These are phyloP conservation scores for Macroglossus sobrinus DNA, from an alignment of 2,113 vertebrate species.

Conservation along the genomic window DNA sequence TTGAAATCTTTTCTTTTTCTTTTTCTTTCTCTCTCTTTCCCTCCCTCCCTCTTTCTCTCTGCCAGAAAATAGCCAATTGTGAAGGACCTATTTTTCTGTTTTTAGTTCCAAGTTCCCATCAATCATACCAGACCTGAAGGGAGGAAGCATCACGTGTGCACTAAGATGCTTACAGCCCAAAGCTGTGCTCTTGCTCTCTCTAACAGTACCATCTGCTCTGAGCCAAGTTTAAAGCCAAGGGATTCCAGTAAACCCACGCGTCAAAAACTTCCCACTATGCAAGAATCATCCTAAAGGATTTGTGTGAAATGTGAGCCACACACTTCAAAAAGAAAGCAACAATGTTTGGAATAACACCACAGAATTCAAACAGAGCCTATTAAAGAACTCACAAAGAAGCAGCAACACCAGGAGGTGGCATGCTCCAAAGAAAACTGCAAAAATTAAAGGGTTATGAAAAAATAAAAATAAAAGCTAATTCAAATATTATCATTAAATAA, in stretches of 20 bases:
- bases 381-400: background rate
- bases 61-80: constrained; percentile 36
- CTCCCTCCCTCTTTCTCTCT: too few species aligned
- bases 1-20: background rate
- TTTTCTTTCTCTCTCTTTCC: background rate
- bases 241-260: constrained; percentile 42
- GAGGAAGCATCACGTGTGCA: constrained; percentile 32
- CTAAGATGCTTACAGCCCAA: constrained; percentile 62
- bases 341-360: constrained; percentile 1
- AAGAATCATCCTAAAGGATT: constrained; percentile 40
- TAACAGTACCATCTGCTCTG: constrained; percentile 67
- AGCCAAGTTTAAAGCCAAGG: constrained; percentile 66
- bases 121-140: constrained; percentile 61
- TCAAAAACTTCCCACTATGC: constrained; percentile 53
- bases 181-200: constrained; percentile 52
- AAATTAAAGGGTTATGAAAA: background rate
- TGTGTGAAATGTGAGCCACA: constrained; percentile 9
- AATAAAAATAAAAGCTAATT: background rate
- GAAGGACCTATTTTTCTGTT: constrained; percentile 52
- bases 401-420: background rate
- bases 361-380: constrained; percentile 32
- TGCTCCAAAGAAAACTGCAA: constrained; percentile 17
- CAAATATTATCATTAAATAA: constrained; percentile 9
- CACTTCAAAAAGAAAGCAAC: constrained; percentile 47
- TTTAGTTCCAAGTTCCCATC: constrained; percentile 64